Base-by-base conservation (phyloP, 2,888 invertebrate species). In the Trilocha varians region DNA sequence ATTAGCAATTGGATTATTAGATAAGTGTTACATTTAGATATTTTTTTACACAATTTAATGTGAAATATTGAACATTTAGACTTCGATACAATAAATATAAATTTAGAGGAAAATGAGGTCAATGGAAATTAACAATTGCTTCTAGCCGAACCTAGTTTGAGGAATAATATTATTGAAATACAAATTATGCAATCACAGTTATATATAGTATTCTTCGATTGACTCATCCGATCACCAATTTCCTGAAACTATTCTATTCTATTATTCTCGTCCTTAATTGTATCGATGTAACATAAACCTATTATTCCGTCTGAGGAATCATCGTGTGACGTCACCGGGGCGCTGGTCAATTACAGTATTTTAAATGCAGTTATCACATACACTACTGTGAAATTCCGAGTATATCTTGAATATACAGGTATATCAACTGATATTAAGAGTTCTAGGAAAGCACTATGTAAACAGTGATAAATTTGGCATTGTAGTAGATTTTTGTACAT, bases 341-440 rank as follows among this genome's bases (percentile, higher is more conserved):
- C 25, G 25, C 25, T 25, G 3, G 25, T 25, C 25, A 11, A 25
- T 11, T 25, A n/a, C 25, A 25, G 8, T 25, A 25, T 25, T 6
- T 9, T 9, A 25, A 25, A 25, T 25, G 25, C 6, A 25, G 25
- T 25, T 25, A 2, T 25, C 5, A 25, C 25, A 25, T 25, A 25
- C 25, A 25, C 25, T 25, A 25, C 5, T 25, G 3, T 25, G n/a
- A n/a, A n/a, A 25, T 4, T 3, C 5, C 11, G 11, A 25, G n/a
- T n/a, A n/a, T n/a, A n/a, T n/a, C n/a, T n/a, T 25, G 25, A 25
- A 11, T 25, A 25, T 25, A 9, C 25, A 25, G 25, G 11, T 25
- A 13, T 37, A 37, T 18, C 8, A 25, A 37, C 25, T 38, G 46
- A 47, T 46, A 45, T 47, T 47, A 42, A 25, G 25, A 25, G 3